Percentiles rank a stretch among this genome's conserved stretches.
These are phyloP conservation scores for Tamandua tetradactyla DNA, from an alignment of 2,797 vertebrate species.

Conservation along the genomic window DNA sequence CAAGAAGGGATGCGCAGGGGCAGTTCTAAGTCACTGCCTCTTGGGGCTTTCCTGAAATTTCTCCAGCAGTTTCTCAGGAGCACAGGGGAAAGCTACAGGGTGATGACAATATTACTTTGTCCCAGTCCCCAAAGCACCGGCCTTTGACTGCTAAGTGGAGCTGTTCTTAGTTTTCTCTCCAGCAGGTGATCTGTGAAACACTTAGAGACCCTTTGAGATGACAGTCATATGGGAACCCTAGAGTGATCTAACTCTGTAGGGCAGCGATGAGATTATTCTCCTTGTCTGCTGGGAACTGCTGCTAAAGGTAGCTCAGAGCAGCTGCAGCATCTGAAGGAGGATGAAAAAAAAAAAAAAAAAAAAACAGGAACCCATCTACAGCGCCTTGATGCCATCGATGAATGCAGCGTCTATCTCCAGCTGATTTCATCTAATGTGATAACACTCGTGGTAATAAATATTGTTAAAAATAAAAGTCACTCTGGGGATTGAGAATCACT, in stretches of 20 bases:
- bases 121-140: neutral
- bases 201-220: neutral
- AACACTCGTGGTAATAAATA: conserved; percentile 81
- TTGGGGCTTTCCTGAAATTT: neutral
- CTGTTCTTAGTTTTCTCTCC: neutral
- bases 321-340: neutral
- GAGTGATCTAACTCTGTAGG: neutral
- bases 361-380: neutral
- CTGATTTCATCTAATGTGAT: conserved; percentile 59
- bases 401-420: neutral
- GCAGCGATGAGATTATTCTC: neutral
- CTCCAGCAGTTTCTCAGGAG: neutral
- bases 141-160: neutral
- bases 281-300: fast-evolving
- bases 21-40: neutral
- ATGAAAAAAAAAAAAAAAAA: neutral
- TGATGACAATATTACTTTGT: neutral
- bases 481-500: conserved; percentile 67
- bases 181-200: neutral
- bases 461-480: conserved; percentile 80
- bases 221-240: neutral
- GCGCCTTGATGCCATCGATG: neutral
- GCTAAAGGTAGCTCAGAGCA: neutral
- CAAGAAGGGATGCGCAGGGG: neutral
- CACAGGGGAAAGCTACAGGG: neutral